phyloP scores from a whole-genome alignment of 2,888 invertebrate genomes.

The Xestobium rufovillosum region DNA sequence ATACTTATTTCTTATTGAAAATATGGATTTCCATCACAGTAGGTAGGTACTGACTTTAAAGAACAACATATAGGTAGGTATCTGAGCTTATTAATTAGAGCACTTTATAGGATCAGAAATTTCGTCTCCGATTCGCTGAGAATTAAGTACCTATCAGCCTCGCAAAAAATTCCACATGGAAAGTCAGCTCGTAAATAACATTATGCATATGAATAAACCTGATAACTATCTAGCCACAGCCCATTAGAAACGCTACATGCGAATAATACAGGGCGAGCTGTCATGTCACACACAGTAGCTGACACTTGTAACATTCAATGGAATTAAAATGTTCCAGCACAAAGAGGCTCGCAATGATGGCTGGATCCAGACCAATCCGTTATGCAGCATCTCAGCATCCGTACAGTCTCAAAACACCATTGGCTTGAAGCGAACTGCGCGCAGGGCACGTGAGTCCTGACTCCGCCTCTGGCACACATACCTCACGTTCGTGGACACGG shows the following conservation, averaged over 20 bases:
- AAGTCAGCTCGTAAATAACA: too few relatives aligned
- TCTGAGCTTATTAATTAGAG: too few relatives aligned
- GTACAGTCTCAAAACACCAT: conserved; percentile 26
- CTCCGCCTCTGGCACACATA: conserved; percentile 33
- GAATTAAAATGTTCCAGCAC: conserved; percentile 41
- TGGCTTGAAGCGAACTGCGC: conserved; percentile 31
- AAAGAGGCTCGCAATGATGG: conserved; percentile 38
- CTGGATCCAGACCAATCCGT: conserved; percentile 43
- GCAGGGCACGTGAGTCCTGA: conserved; percentile 32
- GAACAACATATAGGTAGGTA: too few relatives aligned
- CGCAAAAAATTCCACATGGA: too few relatives aligned
- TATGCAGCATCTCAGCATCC: conserved; percentile 39
- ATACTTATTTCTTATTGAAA: too few relatives aligned
- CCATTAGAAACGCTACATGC: conserved; percentile 37
- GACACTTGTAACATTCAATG: conserved; percentile 40
- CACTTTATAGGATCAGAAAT: too few relatives aligned
- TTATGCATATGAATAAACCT: too few relatives aligned
- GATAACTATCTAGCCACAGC: conserved; percentile 31
- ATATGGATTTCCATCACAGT: too few relatives aligned
- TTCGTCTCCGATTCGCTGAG: too few relatives aligned
- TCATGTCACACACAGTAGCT: conserved; percentile 43
- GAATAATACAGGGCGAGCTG: conserved; percentile 39
- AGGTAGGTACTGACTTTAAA: too few relatives aligned
- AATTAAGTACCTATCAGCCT: too few relatives aligned
- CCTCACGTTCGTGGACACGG: conserved; percentile 17